phyloP scores from a whole-genome alignment of 1,140 invertebrate species.

The Hyles euphorbiae region DNA sequence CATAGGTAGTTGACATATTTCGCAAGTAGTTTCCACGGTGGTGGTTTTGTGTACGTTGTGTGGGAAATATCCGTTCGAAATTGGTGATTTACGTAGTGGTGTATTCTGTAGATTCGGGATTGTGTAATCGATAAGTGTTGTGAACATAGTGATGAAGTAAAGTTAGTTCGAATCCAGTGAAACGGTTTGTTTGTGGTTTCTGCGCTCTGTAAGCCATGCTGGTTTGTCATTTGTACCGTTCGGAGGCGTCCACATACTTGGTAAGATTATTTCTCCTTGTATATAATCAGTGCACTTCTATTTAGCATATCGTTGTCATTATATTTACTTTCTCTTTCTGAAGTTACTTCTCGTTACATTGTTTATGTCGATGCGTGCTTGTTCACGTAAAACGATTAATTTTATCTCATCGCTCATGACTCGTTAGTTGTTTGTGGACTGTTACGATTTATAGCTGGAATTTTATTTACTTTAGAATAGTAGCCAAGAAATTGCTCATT shows the following conservation, averaged over 20 bases:
- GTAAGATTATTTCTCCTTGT: constrained; percentile 13
- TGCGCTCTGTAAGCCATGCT: constrained; percentile 32
- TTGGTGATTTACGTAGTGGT: not conserved
- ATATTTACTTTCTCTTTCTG: not conserved
- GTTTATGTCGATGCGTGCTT: too few species aligned
- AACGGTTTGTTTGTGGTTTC: constrained; percentile 24
- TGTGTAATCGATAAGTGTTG: constrained; percentile 23
- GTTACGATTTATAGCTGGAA: too few species aligned
- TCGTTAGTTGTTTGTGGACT: too few species aligned
- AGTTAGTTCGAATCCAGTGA: constrained; percentile 6
- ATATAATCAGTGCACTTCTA: not conserved
- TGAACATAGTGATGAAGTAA: constrained; percentile 23
- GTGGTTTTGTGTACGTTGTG: constrained; percentile 54
- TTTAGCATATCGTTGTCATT: not conserved
- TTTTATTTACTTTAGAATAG: too few species aligned
- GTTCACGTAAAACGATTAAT: too few species aligned
- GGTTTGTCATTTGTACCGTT: constrained; percentile 18
- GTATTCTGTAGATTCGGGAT: constrained; percentile 12
- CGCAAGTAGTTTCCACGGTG: constrained; percentile 51
- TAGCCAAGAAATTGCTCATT: too few species aligned
- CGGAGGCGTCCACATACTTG: constrained; percentile 14
- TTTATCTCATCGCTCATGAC: too few species aligned
- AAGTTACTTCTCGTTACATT: not conserved
- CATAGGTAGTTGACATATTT: constrained; percentile 54
- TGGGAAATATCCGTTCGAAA: constrained; percentile 35